A percentile compares a stretch with the other conserved stretches of the same genome.
Conservation (phyloP, 2,888 invertebrate genomes). For the Petrolisthes manimaculis region DNA sequence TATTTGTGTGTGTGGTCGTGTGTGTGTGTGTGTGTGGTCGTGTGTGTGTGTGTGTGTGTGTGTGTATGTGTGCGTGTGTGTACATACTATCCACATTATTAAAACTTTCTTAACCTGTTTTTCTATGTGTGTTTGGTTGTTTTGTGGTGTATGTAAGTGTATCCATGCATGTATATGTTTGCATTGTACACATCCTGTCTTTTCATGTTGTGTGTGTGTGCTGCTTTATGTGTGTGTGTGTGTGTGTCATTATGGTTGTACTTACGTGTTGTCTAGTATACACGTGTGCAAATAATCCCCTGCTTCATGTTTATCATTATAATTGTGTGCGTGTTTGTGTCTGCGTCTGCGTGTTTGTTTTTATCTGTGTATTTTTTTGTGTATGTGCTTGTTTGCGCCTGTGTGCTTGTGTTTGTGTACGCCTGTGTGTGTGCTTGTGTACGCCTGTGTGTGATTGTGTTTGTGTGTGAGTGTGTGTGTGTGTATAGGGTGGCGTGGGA, state of each 20-base stretch:
- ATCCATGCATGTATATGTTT: too few species aligned
- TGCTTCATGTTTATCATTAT: conserved; percentile 15
- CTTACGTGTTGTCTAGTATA: too few species aligned
- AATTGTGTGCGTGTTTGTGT: conserved; percentile 10
- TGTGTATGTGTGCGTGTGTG: background rate
- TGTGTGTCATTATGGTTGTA: too few species aligned
- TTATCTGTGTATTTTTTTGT: too few species aligned
- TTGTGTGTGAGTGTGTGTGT: conserved; percentile 39
- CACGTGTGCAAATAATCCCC: too few species aligned
- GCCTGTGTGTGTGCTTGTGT: conserved; percentile 36
- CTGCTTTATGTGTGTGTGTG: too few species aligned
- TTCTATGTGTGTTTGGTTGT: background rate
- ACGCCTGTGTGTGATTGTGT: conserved; percentile 38
- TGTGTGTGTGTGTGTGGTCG: background rate
- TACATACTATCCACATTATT: background rate
- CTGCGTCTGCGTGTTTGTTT: background rate
- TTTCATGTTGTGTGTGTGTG: too few species aligned
- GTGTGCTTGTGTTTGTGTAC: conserved; percentile 7
- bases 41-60: background rate
- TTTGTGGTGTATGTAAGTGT: too few species aligned
- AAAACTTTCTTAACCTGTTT: background rate
- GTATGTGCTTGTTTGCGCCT: too few species aligned
- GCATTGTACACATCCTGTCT: too few species aligned
- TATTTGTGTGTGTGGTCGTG: background rate
- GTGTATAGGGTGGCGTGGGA: conserved; percentile 3